Evolutionary conservation across 2,888 invertebrate species (phyloP).

Genomic region (Tenthredo notha): DNA sequence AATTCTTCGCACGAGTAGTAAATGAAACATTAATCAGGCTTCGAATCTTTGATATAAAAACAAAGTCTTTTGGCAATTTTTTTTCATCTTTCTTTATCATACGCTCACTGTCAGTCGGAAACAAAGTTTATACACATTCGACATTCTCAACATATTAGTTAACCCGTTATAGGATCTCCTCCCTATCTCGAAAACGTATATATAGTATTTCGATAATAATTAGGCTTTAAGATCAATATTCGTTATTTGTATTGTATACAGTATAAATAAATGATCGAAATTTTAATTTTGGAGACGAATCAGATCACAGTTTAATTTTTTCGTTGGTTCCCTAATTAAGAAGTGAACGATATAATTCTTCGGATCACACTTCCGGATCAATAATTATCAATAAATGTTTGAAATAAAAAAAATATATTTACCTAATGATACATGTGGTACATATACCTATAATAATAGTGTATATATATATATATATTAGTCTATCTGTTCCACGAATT

Average conservation of each 20-base stretch:
- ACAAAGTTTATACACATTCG: constrained; percentile 15
- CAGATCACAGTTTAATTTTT: background rate
- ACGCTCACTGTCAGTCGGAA: background rate
- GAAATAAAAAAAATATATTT: constrained; percentile 46
- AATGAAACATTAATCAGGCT: background rate
- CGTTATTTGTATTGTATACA: background rate
- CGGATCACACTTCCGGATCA: background rate
- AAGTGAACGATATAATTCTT: background rate
- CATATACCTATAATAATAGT: background rate
- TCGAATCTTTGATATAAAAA: background rate
- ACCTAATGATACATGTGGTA: constrained; percentile 7
- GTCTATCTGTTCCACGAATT: constrained; percentile 23
- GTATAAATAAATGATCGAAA: background rate
- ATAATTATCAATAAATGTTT: constrained; percentile 31
- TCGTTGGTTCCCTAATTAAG: background rate
- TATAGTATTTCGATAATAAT: background rate
- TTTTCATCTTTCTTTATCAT: background rate
- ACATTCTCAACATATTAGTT: background rate
- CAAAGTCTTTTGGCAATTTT: background rate
- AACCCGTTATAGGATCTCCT: background rate
- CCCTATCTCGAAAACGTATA: background rate
- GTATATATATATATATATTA: background rate
- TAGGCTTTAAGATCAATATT: background rate
- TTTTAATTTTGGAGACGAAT: background rate
- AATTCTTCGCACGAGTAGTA: background rate